phyloP scores from a whole-genome alignment of 2,888 invertebrate species.

The Agrochola macilenta region DNA sequence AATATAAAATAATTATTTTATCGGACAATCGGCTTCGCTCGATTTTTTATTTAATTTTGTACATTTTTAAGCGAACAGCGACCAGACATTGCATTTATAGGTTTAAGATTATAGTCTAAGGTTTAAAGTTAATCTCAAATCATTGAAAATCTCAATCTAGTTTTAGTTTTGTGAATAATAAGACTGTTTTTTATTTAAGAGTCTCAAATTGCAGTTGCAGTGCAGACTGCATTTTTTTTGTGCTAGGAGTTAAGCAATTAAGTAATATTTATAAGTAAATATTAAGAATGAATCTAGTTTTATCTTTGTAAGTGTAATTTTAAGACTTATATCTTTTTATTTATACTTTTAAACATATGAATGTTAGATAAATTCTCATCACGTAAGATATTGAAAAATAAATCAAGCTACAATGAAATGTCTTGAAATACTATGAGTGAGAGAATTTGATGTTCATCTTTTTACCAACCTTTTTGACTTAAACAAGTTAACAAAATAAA shows the following conservation, averaged over 20 bases:
- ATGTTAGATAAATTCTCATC: neutral
- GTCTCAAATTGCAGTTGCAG: constrained; percentile 11
- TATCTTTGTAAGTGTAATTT: constrained; percentile 30
- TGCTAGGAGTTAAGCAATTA: constrained; percentile 27
- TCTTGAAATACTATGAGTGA: neutral
- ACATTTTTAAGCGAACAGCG: constrained; percentile 80
- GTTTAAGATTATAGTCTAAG: constrained; percentile 58
- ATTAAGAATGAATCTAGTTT: constrained; percentile 21
- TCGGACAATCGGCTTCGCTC: constrained; percentile 42
- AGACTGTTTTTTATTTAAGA: constrained; percentile 57
- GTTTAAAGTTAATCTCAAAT: constrained; percentile 46
- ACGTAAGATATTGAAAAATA: neutral
- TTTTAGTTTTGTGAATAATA: constrained; percentile 55
- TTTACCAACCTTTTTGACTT: neutral
- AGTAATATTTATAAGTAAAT: constrained; percentile 22
- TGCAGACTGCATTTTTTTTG: constrained; percentile 15
- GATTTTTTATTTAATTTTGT: constrained; percentile 71
- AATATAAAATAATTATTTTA: constrained; percentile 34
- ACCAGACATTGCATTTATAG: constrained; percentile 88
- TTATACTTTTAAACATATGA: constrained; percentile 8
- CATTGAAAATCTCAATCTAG: constrained; percentile 58
- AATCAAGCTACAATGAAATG: neutral
- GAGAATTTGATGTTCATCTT: neutral
- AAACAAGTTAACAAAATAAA: neutral
- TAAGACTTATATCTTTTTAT: constrained; percentile 11